These are phyloP conservation scores for Balaeniceps rex DNA, from an alignment of 2,113 vertebrate species.

Conservation along the genomic window DNA sequence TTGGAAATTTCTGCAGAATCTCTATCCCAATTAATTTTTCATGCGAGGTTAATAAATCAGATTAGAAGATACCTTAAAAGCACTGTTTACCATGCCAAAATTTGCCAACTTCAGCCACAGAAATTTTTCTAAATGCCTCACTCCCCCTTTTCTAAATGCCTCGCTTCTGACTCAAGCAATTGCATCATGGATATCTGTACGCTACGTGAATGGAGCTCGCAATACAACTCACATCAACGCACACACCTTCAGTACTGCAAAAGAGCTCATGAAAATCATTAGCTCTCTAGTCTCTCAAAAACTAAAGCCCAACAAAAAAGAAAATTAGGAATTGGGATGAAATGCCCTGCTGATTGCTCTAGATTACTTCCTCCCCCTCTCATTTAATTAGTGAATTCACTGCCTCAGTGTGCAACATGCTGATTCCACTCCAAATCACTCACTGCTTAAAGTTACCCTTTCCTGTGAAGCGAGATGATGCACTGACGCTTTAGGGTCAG, in stretches of 20 bases:
- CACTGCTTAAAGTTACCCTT: neutral
- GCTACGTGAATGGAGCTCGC: neutral
- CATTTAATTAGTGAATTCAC: conserved; percentile 20
- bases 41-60: neutral
- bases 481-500: neutral
- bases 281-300: neutral
- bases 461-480: neutral
- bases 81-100: neutral
- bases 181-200: neutral
- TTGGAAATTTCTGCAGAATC: neutral
- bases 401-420: neutral
- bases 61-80: neutral
- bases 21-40: neutral
- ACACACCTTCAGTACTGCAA: neutral
- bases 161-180: neutral
- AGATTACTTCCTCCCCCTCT: neutral
- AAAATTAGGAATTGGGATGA: neutral
- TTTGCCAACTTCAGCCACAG: neutral
- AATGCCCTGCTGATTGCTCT: conserved; percentile 39
- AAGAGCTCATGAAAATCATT: neutral
- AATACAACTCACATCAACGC: neutral
- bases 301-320: conserved; percentile 2
- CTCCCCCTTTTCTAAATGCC: neutral
- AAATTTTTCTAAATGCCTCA: neutral
- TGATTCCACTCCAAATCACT: neutral